Evolutionary conservation across 2,888 invertebrate genomes (phyloP), one percentile per base, ranked within the genome.

Genomic region (Drosophila subquinaria): DNA sequence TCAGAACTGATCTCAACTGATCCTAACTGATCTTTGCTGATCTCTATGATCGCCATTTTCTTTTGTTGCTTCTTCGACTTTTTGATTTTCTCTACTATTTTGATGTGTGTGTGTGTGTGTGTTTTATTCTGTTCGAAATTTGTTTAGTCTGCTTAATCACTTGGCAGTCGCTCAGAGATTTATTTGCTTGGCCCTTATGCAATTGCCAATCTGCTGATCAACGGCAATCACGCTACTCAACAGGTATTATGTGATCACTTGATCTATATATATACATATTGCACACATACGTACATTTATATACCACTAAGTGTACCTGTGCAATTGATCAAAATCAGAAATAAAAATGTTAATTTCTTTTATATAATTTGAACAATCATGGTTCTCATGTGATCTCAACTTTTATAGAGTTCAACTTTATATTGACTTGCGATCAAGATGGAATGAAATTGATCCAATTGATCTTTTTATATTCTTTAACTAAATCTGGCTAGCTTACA

Each of bases 121-220:
- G 23, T 11, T 33, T 27, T 15, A 10, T 20, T 10, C 13, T 53
- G 27, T 6, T 45, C 23, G 27, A 9, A n/a, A 57, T 73, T 61
- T 66, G 40, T 73, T 53, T 73, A 40, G 30, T 40, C 15, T 40
- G 69, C 45, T 73, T 79, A 63, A 78, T 73, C 74, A 62, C 43
- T 75, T 75, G 75, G 75, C 79, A 75, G 47, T 48, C 50, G 62
- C 59, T 63, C 52, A 63, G 38, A 53, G 48, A 70, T 70, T 55
- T 71, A 48, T 61, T 59, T 57, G 43, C 50, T 52, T 43, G 73
- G 55, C 61, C 74, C 74, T 75, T 75, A 75, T 78, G 68, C 75
- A 75, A 78, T 75, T 78, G 76, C 23, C 69, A 61, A 76, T 76
- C 76, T 79, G 76, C 79, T 76, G 76, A 79, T 76, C 76, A 33